These are phyloP conservation scores for Meles meles DNA, from an alignment of 2,113 vertebrate species.

Conservation along the genomic window DNA sequence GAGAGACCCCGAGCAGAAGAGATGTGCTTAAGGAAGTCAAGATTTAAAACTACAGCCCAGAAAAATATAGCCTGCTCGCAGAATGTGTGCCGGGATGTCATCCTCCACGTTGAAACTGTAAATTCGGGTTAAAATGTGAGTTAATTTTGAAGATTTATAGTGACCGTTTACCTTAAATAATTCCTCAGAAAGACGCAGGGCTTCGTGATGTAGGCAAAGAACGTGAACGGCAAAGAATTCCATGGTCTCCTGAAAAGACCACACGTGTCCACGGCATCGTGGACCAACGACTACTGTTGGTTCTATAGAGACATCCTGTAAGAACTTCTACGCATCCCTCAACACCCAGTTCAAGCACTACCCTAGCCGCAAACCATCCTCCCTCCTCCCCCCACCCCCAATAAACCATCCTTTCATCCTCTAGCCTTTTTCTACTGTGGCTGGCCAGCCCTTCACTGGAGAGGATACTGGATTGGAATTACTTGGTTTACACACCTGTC, in stretches of 20 bases:
- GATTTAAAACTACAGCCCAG: not conserved
- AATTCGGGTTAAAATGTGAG: not conserved
- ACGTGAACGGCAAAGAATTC: not conserved
- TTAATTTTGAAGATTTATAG: not conserved
- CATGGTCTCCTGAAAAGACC: not conserved
- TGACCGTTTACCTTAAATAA: not conserved
- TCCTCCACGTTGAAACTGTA: not conserved
- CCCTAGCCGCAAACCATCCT: not conserved
- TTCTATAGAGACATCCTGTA: not conserved
- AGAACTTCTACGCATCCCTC: not conserved
- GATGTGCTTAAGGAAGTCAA: not conserved
- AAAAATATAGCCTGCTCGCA: not conserved
- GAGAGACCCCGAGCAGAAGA: not conserved
- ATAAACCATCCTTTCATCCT: not conserved
- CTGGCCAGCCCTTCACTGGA: not conserved
- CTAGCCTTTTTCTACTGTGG: not conserved
- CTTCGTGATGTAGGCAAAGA: not conserved
- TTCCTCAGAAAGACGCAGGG: not conserved
- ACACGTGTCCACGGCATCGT: fast-evolving
- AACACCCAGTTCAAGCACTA: not conserved
- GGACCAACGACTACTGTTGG: not conserved
- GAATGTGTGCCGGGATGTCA: not conserved
- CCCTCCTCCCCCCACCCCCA: not conserved
- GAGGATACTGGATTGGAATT: not conserved
- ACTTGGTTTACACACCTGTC: not conserved